These are phyloP conservation scores for Paratilapia polleni DNA, from an alignment of 2,113 vertebrate species.

Conservation along the genomic window DNA sequence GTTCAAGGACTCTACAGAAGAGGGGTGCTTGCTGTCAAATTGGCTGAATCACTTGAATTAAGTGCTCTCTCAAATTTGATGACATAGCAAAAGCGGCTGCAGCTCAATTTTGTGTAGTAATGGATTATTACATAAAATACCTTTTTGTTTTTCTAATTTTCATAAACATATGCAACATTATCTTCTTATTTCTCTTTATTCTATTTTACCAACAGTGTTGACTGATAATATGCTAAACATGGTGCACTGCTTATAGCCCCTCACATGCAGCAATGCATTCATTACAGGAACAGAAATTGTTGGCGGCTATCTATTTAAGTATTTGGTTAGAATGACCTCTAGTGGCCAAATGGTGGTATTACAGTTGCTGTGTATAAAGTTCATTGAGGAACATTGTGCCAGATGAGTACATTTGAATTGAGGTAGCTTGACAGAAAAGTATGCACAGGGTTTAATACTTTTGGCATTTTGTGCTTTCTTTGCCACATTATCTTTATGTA, in stretches of 20 bases:
- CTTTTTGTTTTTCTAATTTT: neutral
- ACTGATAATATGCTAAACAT: neutral
- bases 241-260: neutral
- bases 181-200: neutral
- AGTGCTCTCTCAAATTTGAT: neutral
- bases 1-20: neutral
- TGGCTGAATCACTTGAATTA: neutral
- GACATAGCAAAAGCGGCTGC: neutral
- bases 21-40: neutral
- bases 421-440: neutral
- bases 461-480: neutral
- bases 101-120: neutral
- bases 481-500: neutral
- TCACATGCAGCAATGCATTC: neutral
- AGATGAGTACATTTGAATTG: neutral
- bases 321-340: constrained; percentile 46
- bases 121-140: neutral
- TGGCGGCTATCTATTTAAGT: neutral
- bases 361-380: neutral
- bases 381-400: neutral
- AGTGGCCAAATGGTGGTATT: constrained; percentile 27
- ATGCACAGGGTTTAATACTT: neutral
- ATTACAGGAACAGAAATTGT: neutral
- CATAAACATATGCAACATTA: neutral
- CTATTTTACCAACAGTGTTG: neutral